phyloP scores from a whole-genome alignment of 2,797 vertebrate genomes.

The Chaetodon trifasciatus region DNA sequence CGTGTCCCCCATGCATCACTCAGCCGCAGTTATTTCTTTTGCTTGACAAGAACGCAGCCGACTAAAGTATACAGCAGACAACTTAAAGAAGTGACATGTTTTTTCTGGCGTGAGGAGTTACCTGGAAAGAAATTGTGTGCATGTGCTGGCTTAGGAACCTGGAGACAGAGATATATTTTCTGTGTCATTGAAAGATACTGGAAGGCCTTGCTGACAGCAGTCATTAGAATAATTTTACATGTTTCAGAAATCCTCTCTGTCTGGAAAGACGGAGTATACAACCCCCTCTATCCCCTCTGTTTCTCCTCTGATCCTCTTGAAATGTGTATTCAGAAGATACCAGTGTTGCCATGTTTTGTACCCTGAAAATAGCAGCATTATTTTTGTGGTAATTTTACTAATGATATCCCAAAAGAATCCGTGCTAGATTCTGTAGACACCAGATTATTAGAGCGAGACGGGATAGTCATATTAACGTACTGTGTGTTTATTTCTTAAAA shows the following conservation, averaged over 20 bases:
- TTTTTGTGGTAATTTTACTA: constrained; percentile 78
- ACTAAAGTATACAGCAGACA: constrained; percentile 5
- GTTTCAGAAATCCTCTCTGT: constrained; percentile 62
- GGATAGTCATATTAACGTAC: constrained; percentile 28
- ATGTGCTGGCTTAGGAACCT: constrained; percentile 21
- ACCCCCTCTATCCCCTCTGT: constrained; percentile 21
- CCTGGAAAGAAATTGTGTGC: constrained; percentile 24
- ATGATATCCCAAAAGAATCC: constrained; percentile 76
- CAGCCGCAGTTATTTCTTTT: constrained; percentile 19
- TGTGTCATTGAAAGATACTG: constrained; percentile 42
- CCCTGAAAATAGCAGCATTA: constrained; percentile 66
- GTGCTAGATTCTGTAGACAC: constrained; percentile 39
- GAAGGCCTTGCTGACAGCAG: constrained; percentile 60
- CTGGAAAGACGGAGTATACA: constrained; percentile 40
- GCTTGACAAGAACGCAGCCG: background rate
- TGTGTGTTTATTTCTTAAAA: constrained; percentile 60
- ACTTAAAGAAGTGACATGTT: constrained; percentile 21
- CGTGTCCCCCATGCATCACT: constrained; percentile 29
- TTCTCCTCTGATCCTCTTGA: constrained; percentile 59
- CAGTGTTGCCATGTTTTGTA: constrained; percentile 57
- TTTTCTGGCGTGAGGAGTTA: constrained; percentile 23
- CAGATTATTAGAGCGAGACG: constrained; percentile 48
- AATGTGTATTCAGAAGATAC: constrained; percentile 66
- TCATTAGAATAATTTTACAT: constrained; percentile 73
- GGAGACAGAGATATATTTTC: constrained; percentile 25